A percentile compares a stretch with the other conserved stretches of the same genome.
Evolutionary conservation across 2,888 invertebrate genomes (phyloP).

Genomic region (Thyatira batis): DNA sequence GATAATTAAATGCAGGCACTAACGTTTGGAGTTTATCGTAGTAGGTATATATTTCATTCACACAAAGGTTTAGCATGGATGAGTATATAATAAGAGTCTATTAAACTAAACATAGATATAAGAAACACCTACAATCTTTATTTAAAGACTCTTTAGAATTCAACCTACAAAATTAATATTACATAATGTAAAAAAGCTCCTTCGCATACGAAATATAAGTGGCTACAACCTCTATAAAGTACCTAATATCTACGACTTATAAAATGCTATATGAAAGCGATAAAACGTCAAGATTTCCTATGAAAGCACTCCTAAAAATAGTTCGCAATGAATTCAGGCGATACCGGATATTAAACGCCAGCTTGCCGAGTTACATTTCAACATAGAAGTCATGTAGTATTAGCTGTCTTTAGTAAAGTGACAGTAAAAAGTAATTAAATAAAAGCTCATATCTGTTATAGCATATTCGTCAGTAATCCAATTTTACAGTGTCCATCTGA

Average conservation of each 20-base stretch:
- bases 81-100: not conserved
- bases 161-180: not conserved
- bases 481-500: not conserved
- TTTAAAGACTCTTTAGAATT: not conserved
- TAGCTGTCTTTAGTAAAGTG: not conserved
- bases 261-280: slow-evolving; percentile 10
- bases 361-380: slow-evolving; percentile 21
- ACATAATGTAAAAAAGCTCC: no score
- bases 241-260: not conserved
- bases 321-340: slow-evolving; percentile 22
- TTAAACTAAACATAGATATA: not conserved
- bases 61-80: no score
- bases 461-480: not conserved
- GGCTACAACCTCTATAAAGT: not conserved
- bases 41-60: no score
- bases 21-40: not conserved
- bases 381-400: not conserved
- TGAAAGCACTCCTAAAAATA: slow-evolving; percentile 14
- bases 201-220: not conserved
- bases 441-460: not conserved
- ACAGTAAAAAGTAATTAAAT: not conserved
- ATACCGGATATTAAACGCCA: slow-evolving; percentile 38
- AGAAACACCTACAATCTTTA: no score
- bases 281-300: slow-evolving; percentile 22
- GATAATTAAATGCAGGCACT: not conserved